Percentiles rank a stretch among this genome's conserved stretches.
Evolutionary conservation across 2,113 vertebrate genomes (phyloP).

Genomic region (Erythrocercus mccallii): DNA sequence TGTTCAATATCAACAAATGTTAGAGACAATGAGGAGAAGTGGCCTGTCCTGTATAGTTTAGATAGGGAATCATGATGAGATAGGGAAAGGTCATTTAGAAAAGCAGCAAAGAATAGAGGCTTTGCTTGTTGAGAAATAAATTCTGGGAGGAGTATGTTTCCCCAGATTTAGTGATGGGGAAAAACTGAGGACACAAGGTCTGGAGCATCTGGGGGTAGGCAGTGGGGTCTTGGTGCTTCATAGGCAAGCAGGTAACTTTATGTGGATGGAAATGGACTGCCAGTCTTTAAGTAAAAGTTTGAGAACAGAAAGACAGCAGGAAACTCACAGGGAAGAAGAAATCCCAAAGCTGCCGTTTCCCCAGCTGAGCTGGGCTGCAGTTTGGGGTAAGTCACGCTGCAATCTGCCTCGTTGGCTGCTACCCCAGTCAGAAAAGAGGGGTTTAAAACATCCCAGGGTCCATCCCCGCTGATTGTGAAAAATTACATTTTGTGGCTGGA

Average conservation of each 20-base stretch:
- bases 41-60: accelerated
- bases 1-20: not conserved
- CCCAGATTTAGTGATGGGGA: not conserved
- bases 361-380: not conserved
- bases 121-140: not conserved
- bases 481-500: not conserved
- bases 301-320: not conserved
- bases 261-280: not conserved
- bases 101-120: not conserved
- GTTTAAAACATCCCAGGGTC: not conserved
- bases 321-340: not conserved
- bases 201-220: not conserved
- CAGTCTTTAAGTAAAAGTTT: not conserved
- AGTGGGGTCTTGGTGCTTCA: not conserved
- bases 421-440: not conserved
- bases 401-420: not conserved
- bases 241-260: not conserved
- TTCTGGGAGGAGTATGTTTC: not conserved
- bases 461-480: accelerated
- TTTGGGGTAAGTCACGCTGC: not conserved
- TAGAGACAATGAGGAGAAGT: not conserved
- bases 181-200: not conserved
- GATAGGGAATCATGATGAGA: not conserved
- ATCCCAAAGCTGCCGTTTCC: not conserved
- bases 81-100: not conserved